phyloP scores from a whole-genome alignment of 2,797 vertebrate species.

The Cuniculus paca region DNA sequence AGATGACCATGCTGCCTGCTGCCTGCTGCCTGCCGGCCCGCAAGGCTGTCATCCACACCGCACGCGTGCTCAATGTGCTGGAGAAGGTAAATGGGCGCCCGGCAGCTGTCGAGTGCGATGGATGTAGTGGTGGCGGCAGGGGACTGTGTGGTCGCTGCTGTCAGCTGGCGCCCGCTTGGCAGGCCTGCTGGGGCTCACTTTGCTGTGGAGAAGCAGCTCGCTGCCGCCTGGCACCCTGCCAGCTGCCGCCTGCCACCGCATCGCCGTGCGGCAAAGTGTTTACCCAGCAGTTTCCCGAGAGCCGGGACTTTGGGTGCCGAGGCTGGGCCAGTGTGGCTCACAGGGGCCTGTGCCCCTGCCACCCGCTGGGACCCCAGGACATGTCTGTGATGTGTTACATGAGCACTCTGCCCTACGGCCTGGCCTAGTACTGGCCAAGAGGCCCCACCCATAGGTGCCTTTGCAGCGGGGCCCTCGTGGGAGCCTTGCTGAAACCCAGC shows the following conservation, averaged over 20 bases:
- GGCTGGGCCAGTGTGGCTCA: background rate
- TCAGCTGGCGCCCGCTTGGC: constrained; percentile 90
- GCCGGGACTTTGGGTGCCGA: constrained; percentile 71
- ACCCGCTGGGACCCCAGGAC: background rate
- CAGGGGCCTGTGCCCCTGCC: background rate
- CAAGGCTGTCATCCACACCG: constrained; percentile 81
- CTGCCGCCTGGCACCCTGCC: constrained; percentile 89
- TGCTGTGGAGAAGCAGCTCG: constrained; percentile 95
- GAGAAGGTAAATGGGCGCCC: constrained; percentile 96
- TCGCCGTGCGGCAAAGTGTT: constrained; percentile 70
- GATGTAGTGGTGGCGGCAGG: constrained; percentile 89
- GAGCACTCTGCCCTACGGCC: rapidly evolving
- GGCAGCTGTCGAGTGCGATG: constrained; percentile 94
- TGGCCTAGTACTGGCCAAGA: rapidly evolving
- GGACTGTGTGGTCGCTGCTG: constrained; percentile 91
- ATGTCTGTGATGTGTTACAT: background rate
- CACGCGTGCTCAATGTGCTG: constrained; percentile 95
- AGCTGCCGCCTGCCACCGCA: constrained; percentile 80
- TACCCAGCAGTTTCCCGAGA: constrained; percentile 87
- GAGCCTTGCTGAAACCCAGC: background rate
- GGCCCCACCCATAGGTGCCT: rapidly evolving
- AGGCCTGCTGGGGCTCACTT: constrained; percentile 96
- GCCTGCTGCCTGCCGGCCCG: background rate
- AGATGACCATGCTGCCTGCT: background rate
- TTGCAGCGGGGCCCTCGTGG: background rate